Evolutionary conservation across 2,888 invertebrate genomes (phyloP).

Genomic region (Eupithecia dodoneata): DNA sequence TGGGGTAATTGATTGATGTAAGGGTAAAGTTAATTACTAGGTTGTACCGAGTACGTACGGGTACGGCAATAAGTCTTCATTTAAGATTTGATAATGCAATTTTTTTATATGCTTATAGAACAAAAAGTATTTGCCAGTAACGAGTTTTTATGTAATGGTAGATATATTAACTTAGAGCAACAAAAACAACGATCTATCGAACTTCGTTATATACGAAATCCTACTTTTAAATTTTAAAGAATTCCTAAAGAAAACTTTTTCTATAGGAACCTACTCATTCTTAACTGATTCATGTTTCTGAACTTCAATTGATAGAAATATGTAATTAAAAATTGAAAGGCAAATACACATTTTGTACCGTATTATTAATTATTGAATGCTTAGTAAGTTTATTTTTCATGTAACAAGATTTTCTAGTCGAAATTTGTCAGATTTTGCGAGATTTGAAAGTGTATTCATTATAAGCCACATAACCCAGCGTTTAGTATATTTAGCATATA

Average conservation of each 20-base stretch:
- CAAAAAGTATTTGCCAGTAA: background rate
- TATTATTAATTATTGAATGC: background rate
- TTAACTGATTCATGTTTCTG: background rate
- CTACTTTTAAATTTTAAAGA: background rate
- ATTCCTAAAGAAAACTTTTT: background rate
- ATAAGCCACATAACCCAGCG: slow-evolving; percentile 20
- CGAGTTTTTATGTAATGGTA: background rate
- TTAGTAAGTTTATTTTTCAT: background rate
- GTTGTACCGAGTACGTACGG: background rate
- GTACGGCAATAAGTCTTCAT: background rate
- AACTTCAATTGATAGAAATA: background rate
- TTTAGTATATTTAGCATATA: slow-evolving; percentile 42
- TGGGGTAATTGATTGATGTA: background rate
- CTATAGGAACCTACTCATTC: too few relatives aligned
- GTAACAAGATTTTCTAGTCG: background rate
- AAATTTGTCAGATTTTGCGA: slow-evolving; percentile 7
- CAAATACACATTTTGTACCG: background rate
- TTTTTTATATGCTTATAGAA: background rate
- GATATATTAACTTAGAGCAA: background rate
- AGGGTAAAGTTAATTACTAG: background rate
- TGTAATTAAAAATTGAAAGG: background rate
- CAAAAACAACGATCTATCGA: background rate
- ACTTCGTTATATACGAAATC: background rate
- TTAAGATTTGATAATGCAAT: background rate
- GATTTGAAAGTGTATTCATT: background rate